These are phyloP conservation scores for Thalassarche chlororhynchos DNA, from an alignment of 2,113 vertebrate species.

Conservation along the genomic window DNA sequence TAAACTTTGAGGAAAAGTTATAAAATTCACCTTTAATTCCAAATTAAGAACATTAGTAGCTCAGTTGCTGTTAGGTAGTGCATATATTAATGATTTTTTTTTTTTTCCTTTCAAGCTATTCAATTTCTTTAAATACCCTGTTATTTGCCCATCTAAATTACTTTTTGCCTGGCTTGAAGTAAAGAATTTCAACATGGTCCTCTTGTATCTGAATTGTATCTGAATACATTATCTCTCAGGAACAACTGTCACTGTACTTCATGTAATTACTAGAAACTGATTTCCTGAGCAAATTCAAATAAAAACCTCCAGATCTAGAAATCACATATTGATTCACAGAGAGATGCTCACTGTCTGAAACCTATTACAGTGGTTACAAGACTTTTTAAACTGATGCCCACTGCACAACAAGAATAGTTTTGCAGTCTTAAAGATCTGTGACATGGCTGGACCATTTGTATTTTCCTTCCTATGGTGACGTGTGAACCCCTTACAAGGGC, in stretches of 20 bases:
- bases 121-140: neutral
- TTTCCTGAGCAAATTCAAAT: neutral
- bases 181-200: neutral
- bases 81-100: neutral
- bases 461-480: neutral
- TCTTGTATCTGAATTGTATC: neutral
- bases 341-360: neutral
- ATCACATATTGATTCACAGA: neutral
- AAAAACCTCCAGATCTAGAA: neutral
- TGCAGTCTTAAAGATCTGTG: neutral
- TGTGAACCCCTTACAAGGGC: neutral
- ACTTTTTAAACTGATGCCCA: neutral
- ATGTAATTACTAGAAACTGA: neutral
- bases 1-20: conserved; percentile 23
- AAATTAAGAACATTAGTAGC: conserved; percentile 5
- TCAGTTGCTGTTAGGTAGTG: neutral
- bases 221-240: neutral
- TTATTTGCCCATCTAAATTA: conserved; percentile 18
- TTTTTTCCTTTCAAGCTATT: neutral
- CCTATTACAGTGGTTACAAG: neutral
- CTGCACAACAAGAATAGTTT: neutral
- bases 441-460: neutral
- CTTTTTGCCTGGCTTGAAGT: neutral
- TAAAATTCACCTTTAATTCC: conserved; percentile 35
- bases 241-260: neutral